These are phyloP conservation scores for Drosophila ogumai DNA, from an alignment of 1,140 invertebrate species.

Conservation along the genomic window DNA sequence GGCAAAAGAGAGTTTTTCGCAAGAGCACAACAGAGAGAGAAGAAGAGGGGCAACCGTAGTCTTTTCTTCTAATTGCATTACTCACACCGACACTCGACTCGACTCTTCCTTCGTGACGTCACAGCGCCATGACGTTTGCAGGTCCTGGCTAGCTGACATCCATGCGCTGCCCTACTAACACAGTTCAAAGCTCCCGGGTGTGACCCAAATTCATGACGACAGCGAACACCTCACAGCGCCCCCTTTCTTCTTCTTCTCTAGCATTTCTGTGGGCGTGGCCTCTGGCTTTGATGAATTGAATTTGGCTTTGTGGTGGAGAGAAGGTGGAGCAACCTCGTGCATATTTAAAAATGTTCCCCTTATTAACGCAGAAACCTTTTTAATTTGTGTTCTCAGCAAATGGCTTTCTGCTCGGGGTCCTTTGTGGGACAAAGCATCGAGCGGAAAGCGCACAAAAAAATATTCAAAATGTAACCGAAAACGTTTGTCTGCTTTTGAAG, in stretches of 20 bases:
- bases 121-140: conserved; percentile 65
- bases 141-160: conserved; percentile 48
- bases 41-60: background rate
- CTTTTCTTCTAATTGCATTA: conserved; percentile 34
- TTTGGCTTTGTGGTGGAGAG: conserved; percentile 1
- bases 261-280: conserved; percentile 22
- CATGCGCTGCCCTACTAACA: conserved; percentile 46
- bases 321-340: background rate
- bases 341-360: conserved; percentile 29
- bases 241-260: background rate
- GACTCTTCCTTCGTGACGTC: conserved; percentile 57
- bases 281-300: conserved; percentile 37
- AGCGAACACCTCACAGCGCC: conserved; percentile 13
- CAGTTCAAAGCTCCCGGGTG: conserved; percentile 54
- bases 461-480: conserved; percentile 44
- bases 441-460: conserved; percentile 8
- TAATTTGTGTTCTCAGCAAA: conserved; percentile 20
- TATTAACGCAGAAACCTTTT: conserved; percentile 18
- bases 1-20: conserved; percentile 37
- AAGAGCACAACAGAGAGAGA: conserved; percentile 5
- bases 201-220: conserved; percentile 74
- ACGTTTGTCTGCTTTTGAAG: conserved; percentile 26
- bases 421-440: conserved; percentile 4
- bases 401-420: background rate
- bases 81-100: conserved; percentile 18